These are phyloP conservation scores for Sesia bembeciformis DNA, from an alignment of 2,888 invertebrate species.

Conservation along the genomic window DNA sequence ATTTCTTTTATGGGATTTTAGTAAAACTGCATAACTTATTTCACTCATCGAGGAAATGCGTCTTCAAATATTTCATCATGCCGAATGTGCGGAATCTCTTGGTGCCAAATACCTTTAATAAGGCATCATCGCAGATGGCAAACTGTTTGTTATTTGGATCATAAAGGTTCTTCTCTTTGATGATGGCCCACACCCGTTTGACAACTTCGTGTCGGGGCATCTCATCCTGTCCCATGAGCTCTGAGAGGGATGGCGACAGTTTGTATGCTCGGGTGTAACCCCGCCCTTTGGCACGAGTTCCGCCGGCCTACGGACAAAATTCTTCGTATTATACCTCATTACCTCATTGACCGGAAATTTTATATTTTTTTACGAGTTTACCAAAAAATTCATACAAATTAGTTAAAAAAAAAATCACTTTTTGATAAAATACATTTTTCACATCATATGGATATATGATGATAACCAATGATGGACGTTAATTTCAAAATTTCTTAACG, in stretches of 20 bases:
- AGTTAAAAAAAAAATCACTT: background rate
- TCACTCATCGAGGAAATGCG: slow-evolving; percentile 84
- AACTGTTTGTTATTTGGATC: slow-evolving; percentile 97
- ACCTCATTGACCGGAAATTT: background rate
- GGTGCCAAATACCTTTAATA: slow-evolving; percentile 91
- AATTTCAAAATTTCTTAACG: no score
- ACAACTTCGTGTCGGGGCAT: slow-evolving; percentile 93
- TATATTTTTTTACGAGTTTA: background rate
- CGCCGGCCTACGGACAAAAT: slow-evolving; percentile 28
- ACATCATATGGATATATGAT: no score
- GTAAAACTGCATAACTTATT: no score
- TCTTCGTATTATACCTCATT: background rate
- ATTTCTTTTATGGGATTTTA: no score
- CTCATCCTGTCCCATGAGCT: slow-evolving; percentile 86
- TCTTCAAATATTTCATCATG: slow-evolving; percentile 97
- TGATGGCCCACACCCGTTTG: slow-evolving; percentile 91
- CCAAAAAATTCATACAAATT: background rate
- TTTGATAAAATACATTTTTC: background rate
- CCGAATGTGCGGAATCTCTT: slow-evolving; percentile 96
- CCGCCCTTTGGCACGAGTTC: slow-evolving; percentile 73
- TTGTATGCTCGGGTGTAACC: slow-evolving; percentile 91
- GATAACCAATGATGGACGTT: background rate
- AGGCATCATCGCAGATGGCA: slow-evolving; percentile 93
- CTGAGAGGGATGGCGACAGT: slow-evolving; percentile 88
- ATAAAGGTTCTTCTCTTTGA: slow-evolving; percentile 90